phyloP scores from a whole-genome alignment of 2,113 vertebrate genomes.

The Oreocharis arfaki region DNA sequence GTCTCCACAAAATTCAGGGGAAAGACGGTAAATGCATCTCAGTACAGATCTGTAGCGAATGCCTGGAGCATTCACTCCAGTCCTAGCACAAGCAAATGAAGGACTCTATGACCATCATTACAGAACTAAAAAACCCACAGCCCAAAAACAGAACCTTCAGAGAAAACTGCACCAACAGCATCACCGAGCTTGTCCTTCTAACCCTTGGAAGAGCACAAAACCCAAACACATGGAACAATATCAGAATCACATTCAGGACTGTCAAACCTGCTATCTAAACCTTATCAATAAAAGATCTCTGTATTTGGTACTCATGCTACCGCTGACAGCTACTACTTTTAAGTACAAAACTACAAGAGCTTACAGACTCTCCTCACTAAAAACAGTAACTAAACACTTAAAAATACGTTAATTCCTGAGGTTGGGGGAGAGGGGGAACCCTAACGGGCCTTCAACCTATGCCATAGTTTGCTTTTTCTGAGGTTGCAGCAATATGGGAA shows the following conservation, averaged over 20 bases:
- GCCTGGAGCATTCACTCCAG: background rate
- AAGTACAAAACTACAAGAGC: background rate
- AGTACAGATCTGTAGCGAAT: rapidly evolving
- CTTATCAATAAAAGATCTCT: background rate
- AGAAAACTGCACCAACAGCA: background rate
- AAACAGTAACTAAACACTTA: background rate
- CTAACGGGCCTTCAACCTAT: background rate
- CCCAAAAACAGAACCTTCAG: rapidly evolving
- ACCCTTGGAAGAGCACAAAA: background rate
- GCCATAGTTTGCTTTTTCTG: background rate
- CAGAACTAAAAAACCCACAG: background rate
- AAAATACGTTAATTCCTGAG: background rate
- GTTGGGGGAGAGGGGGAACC: rapidly evolving
- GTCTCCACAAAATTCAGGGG: background rate
- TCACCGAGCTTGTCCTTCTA: background rate
- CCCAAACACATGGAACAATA: background rate
- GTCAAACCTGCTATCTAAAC: background rate
- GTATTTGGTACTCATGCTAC: background rate
- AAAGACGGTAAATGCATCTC: background rate
- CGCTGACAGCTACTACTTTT: background rate
- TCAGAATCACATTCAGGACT: background rate
- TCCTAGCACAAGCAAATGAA: background rate
- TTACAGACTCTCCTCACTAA: background rate
- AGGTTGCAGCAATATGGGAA: background rate
- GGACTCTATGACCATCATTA: background rate